These are phyloP conservation scores for Naso thynnoides DNA, from an alignment of 2,797 vertebrate species.

Conservation along the genomic window DNA sequence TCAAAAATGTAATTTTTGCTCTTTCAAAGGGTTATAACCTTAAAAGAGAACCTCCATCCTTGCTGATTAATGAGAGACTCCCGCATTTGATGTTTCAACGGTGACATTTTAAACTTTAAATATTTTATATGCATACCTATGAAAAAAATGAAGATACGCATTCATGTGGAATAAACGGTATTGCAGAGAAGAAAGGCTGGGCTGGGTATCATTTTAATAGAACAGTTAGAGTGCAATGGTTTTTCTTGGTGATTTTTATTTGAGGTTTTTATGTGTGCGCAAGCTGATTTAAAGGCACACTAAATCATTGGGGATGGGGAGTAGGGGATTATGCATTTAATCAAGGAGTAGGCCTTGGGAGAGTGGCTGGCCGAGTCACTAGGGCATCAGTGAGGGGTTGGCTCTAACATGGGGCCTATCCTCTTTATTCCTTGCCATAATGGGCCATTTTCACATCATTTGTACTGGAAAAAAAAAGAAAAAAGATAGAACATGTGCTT, in stretches of 20 bases:
- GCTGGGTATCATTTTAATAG: slow-evolving; percentile 89
- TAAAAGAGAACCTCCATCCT: slow-evolving; percentile 90
- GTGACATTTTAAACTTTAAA: slow-evolving; percentile 93
- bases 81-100: slow-evolving; percentile 90
- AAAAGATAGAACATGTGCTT: slow-evolving; percentile 52
- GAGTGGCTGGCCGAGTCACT: slow-evolving; percentile 85
- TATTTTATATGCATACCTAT: slow-evolving; percentile 91
- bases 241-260: slow-evolving; percentile 91
- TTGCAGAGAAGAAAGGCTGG: slow-evolving; percentile 87
- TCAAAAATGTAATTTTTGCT: slow-evolving; percentile 93
- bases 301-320: slow-evolving; percentile 87
- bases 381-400: slow-evolving; percentile 79
- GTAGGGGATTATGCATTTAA: slow-evolving; percentile 92
- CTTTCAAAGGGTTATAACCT: slow-evolving; percentile 93
- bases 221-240: slow-evolving; percentile 90
- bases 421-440: slow-evolving; percentile 81
- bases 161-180: slow-evolving; percentile 92
- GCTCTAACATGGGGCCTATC: slow-evolving; percentile 75
- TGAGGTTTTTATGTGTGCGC: slow-evolving; percentile 90
- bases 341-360: slow-evolving; percentile 89
- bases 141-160: slow-evolving; percentile 89
- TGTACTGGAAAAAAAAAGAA: slow-evolving; percentile 67
- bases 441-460: slow-evolving; percentile 82
- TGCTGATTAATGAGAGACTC: slow-evolving; percentile 90
- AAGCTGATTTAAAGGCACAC: slow-evolving; percentile 91